These are phyloP conservation scores for Paramisgurnus dabryanus DNA, from an alignment of 2,113 vertebrate species.

Conservation along the genomic window DNA sequence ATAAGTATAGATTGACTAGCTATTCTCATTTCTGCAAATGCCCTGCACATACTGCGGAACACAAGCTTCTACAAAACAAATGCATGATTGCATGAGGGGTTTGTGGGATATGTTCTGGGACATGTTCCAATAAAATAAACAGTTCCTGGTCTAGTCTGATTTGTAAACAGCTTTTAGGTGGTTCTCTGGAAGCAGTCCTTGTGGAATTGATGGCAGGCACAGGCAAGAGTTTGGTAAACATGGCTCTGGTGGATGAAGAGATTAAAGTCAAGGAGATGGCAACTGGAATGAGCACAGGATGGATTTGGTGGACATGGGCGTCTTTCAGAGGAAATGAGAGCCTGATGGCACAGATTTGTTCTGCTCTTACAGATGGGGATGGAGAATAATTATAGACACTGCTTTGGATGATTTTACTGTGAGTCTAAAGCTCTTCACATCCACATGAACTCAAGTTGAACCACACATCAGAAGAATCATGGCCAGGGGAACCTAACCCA, in stretches of 20 bases:
- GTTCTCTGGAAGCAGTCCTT: conserved; percentile 21
- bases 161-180: not conserved
- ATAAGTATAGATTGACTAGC: conserved; percentile 6
- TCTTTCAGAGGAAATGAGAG: not conserved
- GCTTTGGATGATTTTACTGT: not conserved
- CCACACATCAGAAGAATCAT: conserved; percentile 9
- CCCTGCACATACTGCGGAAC: not conserved
- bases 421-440: not conserved
- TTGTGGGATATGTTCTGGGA: conserved; percentile 28
- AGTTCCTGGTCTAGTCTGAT: not conserved
- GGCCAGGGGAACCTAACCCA: not conserved
- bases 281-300: not conserved
- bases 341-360: conserved; percentile 12
- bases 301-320: not conserved
- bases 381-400: conserved; percentile 21
- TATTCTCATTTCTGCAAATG: not conserved
- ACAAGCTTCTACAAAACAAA: conserved; percentile 6
- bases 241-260: conserved; percentile 5
- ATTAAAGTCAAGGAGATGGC: conserved; percentile 6
- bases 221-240: conserved; percentile 13
- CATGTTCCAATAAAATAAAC: conserved; percentile 3
- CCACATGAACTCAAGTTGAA: conserved; percentile 4
- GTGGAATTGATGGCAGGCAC: not conserved
- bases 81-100: not conserved
- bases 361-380: conserved; percentile 25